These are phyloP conservation scores for Lordiphosa fenestrarum DNA, from an alignment of 2,888 invertebrate genomes.

Conservation along the genomic window DNA sequence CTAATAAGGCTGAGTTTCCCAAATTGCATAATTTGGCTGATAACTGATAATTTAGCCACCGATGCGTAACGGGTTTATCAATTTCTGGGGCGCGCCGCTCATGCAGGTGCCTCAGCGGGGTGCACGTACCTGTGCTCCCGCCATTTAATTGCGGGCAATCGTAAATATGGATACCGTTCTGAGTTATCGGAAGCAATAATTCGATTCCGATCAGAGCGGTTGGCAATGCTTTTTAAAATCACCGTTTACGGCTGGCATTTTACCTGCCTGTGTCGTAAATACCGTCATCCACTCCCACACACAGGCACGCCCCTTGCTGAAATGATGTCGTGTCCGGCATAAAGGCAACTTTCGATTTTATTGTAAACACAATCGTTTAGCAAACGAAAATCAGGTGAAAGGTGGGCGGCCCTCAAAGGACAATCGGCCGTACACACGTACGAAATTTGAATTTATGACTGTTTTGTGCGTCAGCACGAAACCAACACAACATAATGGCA, in stretches of 20 bases:
- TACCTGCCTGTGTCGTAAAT: slow-evolving; percentile 51
- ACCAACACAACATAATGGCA: slow-evolving; percentile 5
- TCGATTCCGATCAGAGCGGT: slow-evolving; percentile 22
- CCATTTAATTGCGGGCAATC: slow-evolving; percentile 50
- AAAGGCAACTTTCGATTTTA: slow-evolving; percentile 46
- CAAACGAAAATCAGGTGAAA: slow-evolving; percentile 24
- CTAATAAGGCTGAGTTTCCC: slow-evolving; percentile 6
- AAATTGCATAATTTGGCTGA: no score
- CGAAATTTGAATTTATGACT: slow-evolving; percentile 51
- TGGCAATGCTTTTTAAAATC: slow-evolving; percentile 49
- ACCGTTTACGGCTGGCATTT: slow-evolving; percentile 48
- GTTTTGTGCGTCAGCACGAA: slow-evolving; percentile 51
- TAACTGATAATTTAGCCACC: slow-evolving; percentile 8
- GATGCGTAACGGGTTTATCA: slow-evolving; percentile 6
- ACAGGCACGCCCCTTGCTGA: slow-evolving; percentile 5
- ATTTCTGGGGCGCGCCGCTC: neutral
- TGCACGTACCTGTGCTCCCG: slow-evolving; percentile 20
- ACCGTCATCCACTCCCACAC: slow-evolving; percentile 41
- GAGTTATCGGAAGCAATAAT: slow-evolving; percentile 17
- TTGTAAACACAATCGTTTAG: slow-evolving; percentile 44
- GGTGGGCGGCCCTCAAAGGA: slow-evolving; percentile 17
- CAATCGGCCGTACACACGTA: slow-evolving; percentile 41
- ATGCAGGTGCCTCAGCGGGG: slow-evolving; percentile 6
- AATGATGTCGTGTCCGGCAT: slow-evolving; percentile 25
- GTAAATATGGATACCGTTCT: slow-evolving; percentile 36